These are phyloP conservation scores for Drosophila kohkoa DNA, from an alignment of 1,140 invertebrate species.

Conservation along the genomic window DNA sequence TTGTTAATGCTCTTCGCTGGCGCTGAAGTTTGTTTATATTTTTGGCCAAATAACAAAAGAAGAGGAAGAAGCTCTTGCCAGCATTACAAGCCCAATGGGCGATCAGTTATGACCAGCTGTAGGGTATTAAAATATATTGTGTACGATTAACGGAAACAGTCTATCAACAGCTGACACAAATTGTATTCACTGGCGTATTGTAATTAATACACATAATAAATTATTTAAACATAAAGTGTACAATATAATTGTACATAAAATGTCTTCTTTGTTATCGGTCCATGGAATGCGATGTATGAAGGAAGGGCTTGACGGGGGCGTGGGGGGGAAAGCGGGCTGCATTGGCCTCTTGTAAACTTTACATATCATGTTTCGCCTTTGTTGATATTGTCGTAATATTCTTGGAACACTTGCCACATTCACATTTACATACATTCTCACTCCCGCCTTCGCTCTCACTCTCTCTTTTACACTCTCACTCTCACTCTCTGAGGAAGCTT, in stretches of 20 bases:
- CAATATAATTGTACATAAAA: constrained; percentile 35
- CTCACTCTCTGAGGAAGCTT: constrained; percentile 37
- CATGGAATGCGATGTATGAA: not conserved
- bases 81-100: not conserved
- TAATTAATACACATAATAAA: constrained; percentile 78
- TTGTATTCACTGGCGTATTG: constrained; percentile 19
- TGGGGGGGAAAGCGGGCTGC: constrained; percentile 2
- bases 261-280: constrained; percentile 62
- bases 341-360: constrained; percentile 78
- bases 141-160: constrained; percentile 41
- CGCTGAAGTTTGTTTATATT: constrained; percentile 37
- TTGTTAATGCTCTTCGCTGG: constrained; percentile 27
- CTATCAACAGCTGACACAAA: constrained; percentile 40
- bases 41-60: constrained; percentile 4
- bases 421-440: constrained; percentile 25
- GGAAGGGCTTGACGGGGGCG: not conserved
- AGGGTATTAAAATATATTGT: constrained; percentile 3
- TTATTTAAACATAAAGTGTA: constrained; percentile 62
- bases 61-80: not conserved
- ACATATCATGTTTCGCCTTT: constrained; percentile 73
- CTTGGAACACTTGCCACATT: constrained; percentile 72
- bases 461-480: constrained; percentile 22
- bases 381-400: constrained; percentile 49
- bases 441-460: constrained; percentile 27
- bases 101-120: constrained; percentile 1